Conservation (phyloP, 1,140 invertebrate species). For the Wiebesia pumilae region DNA sequence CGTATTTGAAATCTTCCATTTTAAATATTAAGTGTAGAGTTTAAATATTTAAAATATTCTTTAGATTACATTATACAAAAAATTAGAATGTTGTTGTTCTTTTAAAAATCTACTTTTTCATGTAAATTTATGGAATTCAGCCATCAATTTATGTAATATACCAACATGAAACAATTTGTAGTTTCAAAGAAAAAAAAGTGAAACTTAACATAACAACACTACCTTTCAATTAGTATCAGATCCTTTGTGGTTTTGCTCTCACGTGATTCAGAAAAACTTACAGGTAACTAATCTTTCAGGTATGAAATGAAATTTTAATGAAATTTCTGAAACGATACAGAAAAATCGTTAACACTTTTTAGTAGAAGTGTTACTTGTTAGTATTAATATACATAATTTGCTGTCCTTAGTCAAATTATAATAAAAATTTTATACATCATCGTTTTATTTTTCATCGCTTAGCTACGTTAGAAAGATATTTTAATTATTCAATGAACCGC, state of each 20-base stretch:
- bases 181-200: too few species aligned
- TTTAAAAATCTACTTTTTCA: too few species aligned
- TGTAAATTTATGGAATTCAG: too few species aligned
- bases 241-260: not conserved
- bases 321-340: constrained; percentile 30
- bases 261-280: constrained; percentile 25
- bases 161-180: not conserved
- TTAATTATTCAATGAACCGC: not conserved
- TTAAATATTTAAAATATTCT: too few species aligned
- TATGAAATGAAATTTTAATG: constrained; percentile 24
- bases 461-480: not conserved
- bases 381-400: not conserved
- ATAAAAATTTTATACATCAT: not conserved
- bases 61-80: too few species aligned
- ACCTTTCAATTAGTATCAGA: too few species aligned
- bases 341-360: constrained; percentile 12
- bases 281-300: constrained; percentile 29
- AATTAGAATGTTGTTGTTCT: too few species aligned
- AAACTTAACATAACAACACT: too few species aligned
- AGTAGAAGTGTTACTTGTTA: not conserved
- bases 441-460: not conserved
- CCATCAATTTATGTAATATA: too few species aligned
- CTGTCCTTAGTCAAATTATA: not conserved
- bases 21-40: too few species aligned
- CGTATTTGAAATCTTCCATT: too few species aligned